Base-by-base conservation (phyloP, 2,113 vertebrate species). In the Prionailurus viverrinus region DNA sequence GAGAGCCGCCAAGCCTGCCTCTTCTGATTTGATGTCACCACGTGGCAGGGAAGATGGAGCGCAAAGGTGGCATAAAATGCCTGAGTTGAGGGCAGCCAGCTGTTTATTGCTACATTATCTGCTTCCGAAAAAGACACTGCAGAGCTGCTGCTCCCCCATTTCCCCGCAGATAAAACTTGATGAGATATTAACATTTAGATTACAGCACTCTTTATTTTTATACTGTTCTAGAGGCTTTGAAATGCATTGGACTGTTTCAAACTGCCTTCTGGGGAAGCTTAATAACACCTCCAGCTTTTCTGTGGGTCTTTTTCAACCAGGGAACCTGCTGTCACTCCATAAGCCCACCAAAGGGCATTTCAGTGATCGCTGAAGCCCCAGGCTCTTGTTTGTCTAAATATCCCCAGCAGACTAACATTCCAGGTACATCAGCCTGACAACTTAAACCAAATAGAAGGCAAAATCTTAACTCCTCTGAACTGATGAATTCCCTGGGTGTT, bases 151-250 rank as follows among this genome's bases (percentile, higher is more conserved):
- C 68, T 41, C 23, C 31, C 41, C 78, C 3, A 19, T n/a, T 80
- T 86, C 31, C 9, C 29, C 21, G 14, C 23, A 93, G 97, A 95
- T 97, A 95, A 98, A 98, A 93, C 80, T 97, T 98, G 98, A 98
- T 94, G 93, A 97, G 58, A 96, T 98, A 97, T 93, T 98, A 98
- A 98, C 79, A 98, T 95, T 95, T 91, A 3, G 98, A 65, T 97
- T 97, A 95, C n/a, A 96, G 31, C 10, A 51, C 51, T 91, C 58
- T 97, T 97, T 98, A 92, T 81, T 95, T 97, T 97, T 90, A 97
- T 78, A 71, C 95, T 95, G 63, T 98, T 98, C 61, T 97, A 27
- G 96, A 97, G 74, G 82, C 83, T 97, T 95, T 96, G 94, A 97
- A 98, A 98, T 94, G 19, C 12, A 96, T 92, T 93, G 76, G 76